A percentile compares a stretch with the other conserved stretches of the same genome.
Conservation (phyloP, 2,888 invertebrate genomes). For the Caenorhabditis zanzibari region DNA sequence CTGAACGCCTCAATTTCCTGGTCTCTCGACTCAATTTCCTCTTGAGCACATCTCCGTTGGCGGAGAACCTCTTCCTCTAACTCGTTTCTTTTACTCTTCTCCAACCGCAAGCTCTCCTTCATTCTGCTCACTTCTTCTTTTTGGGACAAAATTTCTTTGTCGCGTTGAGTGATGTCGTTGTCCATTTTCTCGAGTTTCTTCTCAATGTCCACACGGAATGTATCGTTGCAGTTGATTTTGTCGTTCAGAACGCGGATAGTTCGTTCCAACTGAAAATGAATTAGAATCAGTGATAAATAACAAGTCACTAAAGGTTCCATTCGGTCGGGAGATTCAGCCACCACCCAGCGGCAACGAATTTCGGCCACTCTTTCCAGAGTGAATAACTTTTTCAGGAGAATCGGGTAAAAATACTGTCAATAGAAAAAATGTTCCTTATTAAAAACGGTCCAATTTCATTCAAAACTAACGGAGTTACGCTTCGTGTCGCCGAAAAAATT, state of each 20-base stretch:
- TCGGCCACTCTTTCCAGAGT: too few relatives aligned
- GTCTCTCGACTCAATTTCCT: slow-evolving; percentile 58
- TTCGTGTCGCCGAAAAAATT: too few relatives aligned
- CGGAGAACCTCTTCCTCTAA: slow-evolving; percentile 56
- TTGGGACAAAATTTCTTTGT: slow-evolving; percentile 16
- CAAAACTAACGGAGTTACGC: too few relatives aligned
- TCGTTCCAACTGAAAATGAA: slow-evolving; percentile 42
- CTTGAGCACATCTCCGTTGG: slow-evolving; percentile 50
- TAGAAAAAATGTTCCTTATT: too few relatives aligned
- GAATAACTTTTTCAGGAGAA: too few relatives aligned
- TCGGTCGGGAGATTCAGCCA: too few relatives aligned
- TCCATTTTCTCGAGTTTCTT: slow-evolving; percentile 34
- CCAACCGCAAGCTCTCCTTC: slow-evolving; percentile 37
- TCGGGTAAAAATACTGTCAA: too few relatives aligned
- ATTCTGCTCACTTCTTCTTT: slow-evolving; percentile 50
- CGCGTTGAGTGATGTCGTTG: slow-evolving; percentile 22
- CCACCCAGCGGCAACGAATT: too few relatives aligned
- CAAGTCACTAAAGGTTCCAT: too few relatives aligned
- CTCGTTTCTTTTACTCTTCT: slow-evolving; percentile 55
- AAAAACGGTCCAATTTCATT: too few relatives aligned
- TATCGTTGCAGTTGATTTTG: slow-evolving; percentile 54
- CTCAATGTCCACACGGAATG: slow-evolving; percentile 39
- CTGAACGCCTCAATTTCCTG: slow-evolving; percentile 61
- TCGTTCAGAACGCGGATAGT: slow-evolving; percentile 40
- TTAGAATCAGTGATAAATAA: too few relatives aligned